A percentile compares a stretch with the other conserved stretches of the same genome.
Evolutionary conservation across 2,888 invertebrate species (phyloP).

Genomic region (Eudasyphora cyanicolor): DNA sequence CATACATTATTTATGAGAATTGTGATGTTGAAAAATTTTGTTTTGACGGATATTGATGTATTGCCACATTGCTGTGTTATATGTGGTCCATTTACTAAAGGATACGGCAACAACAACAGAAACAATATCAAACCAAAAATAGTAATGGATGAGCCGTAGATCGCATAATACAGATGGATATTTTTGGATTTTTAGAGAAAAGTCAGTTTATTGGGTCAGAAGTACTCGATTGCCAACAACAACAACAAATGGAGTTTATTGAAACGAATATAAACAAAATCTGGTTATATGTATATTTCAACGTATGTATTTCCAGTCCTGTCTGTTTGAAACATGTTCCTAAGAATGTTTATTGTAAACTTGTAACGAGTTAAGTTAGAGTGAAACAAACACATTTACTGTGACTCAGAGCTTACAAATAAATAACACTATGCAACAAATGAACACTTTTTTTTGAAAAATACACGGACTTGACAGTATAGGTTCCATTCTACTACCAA

Average conservation of each 20-base stretch:
- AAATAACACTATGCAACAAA: too few relatives aligned
- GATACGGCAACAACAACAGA: neutral
- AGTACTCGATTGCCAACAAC: neutral
- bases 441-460: too few relatives aligned
- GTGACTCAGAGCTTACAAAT: too few relatives aligned
- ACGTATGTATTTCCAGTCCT: neutral
- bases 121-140: neutral
- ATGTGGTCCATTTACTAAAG: conserved; percentile 7
- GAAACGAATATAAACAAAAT: neutral
- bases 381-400: too few relatives aligned
- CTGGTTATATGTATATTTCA: neutral
- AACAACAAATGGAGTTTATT: neutral
- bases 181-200: conserved; percentile 1
- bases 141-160: too few relatives aligned
- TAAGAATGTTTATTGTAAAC: conserved; percentile 51
- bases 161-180: neutral
- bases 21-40: conserved; percentile 38
- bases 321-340: conserved; percentile 50
- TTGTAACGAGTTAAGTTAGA: conserved; percentile 35
- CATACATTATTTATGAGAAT: conserved; percentile 35
- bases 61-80: conserved; percentile 29
- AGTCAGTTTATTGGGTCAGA: conserved; percentile 54
- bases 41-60: conserved; percentile 55
- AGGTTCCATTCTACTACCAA: too few relatives aligned
- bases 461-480: too few relatives aligned